Conservation (phyloP, 2,888 invertebrate species). For the Neocrepidodera transversa region DNA sequence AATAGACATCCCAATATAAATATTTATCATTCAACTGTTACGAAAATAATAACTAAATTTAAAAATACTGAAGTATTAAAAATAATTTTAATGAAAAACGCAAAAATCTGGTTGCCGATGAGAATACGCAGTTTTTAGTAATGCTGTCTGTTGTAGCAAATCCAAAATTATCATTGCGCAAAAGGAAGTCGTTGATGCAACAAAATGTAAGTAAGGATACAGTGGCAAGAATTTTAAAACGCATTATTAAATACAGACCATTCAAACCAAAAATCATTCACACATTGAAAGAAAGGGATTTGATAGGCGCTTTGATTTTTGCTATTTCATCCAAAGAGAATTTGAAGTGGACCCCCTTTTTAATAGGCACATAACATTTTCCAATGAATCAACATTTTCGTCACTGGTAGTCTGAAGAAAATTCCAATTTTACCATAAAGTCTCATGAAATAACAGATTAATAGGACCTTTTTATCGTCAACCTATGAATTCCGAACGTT, state of each 20-base stretch:
- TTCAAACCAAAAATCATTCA: constrained; percentile 13
- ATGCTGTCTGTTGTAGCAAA: constrained; percentile 2
- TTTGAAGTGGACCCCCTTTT: not conserved
- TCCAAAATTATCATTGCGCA: constrained; percentile 20
- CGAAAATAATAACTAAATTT: constrained; percentile 29
- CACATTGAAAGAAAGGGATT: constrained; percentile 11
- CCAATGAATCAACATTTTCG: not conserved
- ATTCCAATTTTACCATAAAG: no score
- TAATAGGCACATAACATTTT: constrained; percentile 1
- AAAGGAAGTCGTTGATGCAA: constrained; percentile 13
- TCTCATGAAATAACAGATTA: no score
- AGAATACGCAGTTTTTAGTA: constrained; percentile 8
- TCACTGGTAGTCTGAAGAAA: no score
- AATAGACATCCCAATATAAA: constrained; percentile 29
- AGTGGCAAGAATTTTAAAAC: not conserved
- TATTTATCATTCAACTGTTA: constrained; percentile 23
- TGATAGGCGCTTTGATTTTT: not conserved
- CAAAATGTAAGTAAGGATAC: constrained; percentile 19
- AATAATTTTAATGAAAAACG: constrained; percentile 30
- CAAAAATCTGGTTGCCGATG: constrained; percentile 20
- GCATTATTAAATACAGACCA: constrained; percentile 5
- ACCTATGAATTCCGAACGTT: not conserved
- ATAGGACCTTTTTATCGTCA: constrained; percentile 9
- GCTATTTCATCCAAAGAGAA: not conserved
- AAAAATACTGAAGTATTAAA: constrained; percentile 23